phyloP scores from a whole-genome alignment of 2,113 vertebrate genomes.

The Semicossyphus pulcher region DNA sequence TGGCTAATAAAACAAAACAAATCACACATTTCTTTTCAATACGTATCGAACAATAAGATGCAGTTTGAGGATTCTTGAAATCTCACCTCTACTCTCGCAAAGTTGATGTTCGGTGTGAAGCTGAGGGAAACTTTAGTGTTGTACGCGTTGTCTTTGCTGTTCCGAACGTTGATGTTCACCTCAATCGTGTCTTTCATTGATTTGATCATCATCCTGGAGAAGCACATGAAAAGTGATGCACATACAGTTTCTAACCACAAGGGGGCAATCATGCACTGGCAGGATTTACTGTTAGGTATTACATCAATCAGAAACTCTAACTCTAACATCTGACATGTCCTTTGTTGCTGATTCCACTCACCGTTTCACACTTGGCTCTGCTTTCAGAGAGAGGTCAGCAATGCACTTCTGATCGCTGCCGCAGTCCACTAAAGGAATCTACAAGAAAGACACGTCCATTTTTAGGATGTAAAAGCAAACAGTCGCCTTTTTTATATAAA shows the following conservation, averaged over 20 bases:
- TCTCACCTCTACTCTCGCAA: constrained; percentile 92
- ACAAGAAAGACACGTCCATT: constrained; percentile 26
- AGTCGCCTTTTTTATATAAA: too few relatives aligned
- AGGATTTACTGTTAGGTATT: too few relatives aligned
- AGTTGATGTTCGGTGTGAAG: constrained; percentile 93
- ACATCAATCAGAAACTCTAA: too few relatives aligned
- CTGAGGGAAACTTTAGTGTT: constrained; percentile 90
- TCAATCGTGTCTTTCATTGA: constrained; percentile 87
- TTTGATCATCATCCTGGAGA: constrained; percentile 84
- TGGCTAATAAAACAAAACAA: constrained; percentile 76
- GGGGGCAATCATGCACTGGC: constrained; percentile 48
- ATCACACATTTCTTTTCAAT: not conserved
- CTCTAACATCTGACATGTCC: too few relatives aligned
- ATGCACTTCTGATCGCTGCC: constrained; percentile 90
- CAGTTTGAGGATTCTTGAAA: not conserved
- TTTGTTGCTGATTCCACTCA: constrained; percentile 31
- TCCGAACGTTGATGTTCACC: constrained; percentile 85
- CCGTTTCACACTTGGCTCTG: constrained; percentile 80
- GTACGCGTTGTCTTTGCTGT: constrained; percentile 93
- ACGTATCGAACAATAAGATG: accelerated
- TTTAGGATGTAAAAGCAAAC: not conserved
- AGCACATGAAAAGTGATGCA: constrained; percentile 5
- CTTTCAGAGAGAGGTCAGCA: constrained; percentile 88
- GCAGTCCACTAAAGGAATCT: constrained; percentile 96
- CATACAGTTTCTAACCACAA: constrained; percentile 30